Base-by-base conservation (phyloP, 2,113 vertebrate species). In the Periophthalmodon schlosseri region DNA sequence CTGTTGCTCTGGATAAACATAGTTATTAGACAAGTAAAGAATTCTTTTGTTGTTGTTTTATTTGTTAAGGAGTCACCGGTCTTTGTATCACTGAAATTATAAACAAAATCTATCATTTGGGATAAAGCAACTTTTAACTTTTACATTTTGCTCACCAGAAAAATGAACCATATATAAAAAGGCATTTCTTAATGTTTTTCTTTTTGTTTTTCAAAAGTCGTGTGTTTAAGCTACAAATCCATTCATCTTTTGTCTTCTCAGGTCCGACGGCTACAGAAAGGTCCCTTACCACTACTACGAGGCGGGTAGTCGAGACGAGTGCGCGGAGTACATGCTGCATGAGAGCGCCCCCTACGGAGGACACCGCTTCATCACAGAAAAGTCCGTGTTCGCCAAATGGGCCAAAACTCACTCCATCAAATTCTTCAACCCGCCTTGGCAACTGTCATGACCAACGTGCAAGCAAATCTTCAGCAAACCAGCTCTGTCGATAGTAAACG, bases 241-340 rank as follows among this genome's bases (percentile, higher is more conserved):
- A 15, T 34, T 33, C 16, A 1, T 65, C 21, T 6, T 12, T 15
- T 23, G 68, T 73, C 69, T 21, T 18, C 74, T 76, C 2, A 99
- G 98, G 93, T 93, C 94, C 12, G 96, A 96, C 81, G 95, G 94
- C 47, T 94, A 95, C 85, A 94, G 92, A 81, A 99, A 96, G 86
- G 96, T 99, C 50, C 96, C 97, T 15, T 99, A 99, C 86, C 98
- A 99, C 90, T 99, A 99, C 90, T 99, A 99, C 0, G 97, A 99
- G 91, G 94, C 93, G 20, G 97, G 96, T 86, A 93, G 92, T 60
- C 94, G 96, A 80, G 95, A 97, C 24, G 98, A 99, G 77, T 99
- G 97, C 73, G 95, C 96, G 0, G 97, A 99, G 85, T 99, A 99
- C 63, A 89, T 95, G 82, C 94, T 98, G 52, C 98, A 99, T 3